Conservation (phyloP, 2,113 vertebrate species). For the Cisticola juncidis region DNA sequence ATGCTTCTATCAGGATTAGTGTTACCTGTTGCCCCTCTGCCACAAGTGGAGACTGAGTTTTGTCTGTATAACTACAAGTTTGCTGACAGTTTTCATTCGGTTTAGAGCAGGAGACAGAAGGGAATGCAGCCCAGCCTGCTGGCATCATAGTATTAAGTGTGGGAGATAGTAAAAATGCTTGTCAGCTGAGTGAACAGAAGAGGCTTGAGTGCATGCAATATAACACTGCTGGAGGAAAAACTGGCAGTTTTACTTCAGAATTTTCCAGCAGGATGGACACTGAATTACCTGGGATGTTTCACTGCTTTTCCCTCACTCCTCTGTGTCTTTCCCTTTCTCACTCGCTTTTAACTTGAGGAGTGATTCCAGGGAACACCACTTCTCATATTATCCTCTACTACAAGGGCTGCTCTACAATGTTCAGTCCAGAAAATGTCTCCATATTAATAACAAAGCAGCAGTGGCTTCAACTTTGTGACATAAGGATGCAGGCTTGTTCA, state of each 20-base stretch:
- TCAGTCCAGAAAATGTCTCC: neutral
- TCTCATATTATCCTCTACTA: neutral
- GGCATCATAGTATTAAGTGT: neutral
- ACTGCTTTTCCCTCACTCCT: neutral
- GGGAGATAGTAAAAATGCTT: neutral
- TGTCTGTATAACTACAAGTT: neutral
- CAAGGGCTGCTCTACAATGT: neutral
- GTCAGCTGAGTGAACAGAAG: neutral
- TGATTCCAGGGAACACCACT: neutral
- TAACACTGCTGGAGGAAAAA: neutral
- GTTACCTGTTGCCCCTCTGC: neutral
- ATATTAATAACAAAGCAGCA: neutral
- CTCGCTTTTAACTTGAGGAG: neutral
- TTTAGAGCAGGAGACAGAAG: conserved; percentile 4
- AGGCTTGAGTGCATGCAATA: neutral
- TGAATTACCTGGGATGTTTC: neutral
- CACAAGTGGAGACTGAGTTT: neutral
- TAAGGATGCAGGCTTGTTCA: neutral
- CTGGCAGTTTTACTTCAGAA: neutral
- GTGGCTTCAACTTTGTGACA: neutral
- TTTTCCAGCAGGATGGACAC: neutral
- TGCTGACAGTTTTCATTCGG: neutral
- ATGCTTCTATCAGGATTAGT: neutral
- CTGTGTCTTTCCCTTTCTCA: neutral
- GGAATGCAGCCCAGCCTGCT: neutral